A percentile compares a stretch with the other conserved stretches of the same genome.
Conservation (phyloP, 1,140 invertebrate species). For the Drosophila melanica region DNA sequence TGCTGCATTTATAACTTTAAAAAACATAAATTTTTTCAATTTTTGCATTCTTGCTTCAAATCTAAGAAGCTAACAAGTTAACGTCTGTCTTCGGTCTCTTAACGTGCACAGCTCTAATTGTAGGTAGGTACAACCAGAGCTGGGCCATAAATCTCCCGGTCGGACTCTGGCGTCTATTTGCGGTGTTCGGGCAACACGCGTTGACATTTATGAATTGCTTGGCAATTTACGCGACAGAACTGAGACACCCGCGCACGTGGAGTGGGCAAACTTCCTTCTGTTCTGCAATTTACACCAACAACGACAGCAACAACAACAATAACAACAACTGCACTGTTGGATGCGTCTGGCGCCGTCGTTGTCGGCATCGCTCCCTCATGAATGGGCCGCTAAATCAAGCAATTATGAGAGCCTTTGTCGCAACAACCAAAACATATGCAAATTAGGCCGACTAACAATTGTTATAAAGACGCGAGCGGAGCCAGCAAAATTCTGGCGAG, state of each 20-base stretch:
- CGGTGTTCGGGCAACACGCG: constrained; percentile 44
- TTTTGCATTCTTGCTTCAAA: too few relatives aligned
- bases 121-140: constrained; percentile 33
- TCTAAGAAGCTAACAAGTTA: not conserved
- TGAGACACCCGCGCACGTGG: constrained; percentile 64
- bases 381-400: constrained; percentile 81
- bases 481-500: not conserved
- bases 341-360: constrained; percentile 61
- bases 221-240: constrained; percentile 75
- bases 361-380: constrained; percentile 35
- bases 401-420: constrained; percentile 81
- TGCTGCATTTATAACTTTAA: too few relatives aligned
- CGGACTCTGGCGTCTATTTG: constrained; percentile 5
- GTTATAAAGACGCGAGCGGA: constrained; percentile 32
- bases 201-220: constrained; percentile 81
- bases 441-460: constrained; percentile 59
- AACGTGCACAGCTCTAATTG: constrained; percentile 57
- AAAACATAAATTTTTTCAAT: too few relatives aligned
- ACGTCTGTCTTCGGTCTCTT: constrained; percentile 1
- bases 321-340: constrained; percentile 13
- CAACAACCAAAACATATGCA: constrained; percentile 69
- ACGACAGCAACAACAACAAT: constrained; percentile 41
- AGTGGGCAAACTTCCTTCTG: constrained; percentile 7
- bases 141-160: constrained; percentile 62
- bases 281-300: constrained; percentile 68